Conservation (phyloP, 1,140 invertebrate species). For the Achatina immaculata region DNA sequence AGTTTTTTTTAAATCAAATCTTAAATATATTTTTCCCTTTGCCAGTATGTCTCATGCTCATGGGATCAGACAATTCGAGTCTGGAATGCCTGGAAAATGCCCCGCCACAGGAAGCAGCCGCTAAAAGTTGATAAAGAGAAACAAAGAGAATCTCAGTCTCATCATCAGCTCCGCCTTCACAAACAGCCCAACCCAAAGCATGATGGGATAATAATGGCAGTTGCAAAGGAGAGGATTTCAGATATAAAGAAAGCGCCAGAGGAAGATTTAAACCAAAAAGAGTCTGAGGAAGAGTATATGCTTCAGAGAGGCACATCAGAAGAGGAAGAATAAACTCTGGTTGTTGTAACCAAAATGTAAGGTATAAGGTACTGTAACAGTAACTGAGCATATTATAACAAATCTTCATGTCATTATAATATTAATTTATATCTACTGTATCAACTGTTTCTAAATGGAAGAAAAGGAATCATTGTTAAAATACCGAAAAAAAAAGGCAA, state of each 20-base stretch:
- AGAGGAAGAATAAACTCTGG: neutral
- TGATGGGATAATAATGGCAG: neutral
- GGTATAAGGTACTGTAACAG: too few relatives aligned
- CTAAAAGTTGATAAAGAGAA: neutral
- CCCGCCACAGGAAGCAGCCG: conserved; percentile 46
- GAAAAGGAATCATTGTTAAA: too few relatives aligned
- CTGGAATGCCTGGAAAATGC: conserved; percentile 70
- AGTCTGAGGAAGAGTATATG: neutral
- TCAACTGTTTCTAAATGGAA: too few relatives aligned
- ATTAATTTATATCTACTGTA: too few relatives aligned
- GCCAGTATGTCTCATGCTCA: conserved; percentile 69
- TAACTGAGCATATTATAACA: too few relatives aligned
- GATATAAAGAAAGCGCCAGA: too few relatives aligned
- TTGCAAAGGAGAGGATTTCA: neutral
- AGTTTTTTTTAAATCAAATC: too few relatives aligned
- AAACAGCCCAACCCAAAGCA: neutral
- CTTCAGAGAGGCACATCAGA: neutral
- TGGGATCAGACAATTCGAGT: conserved; percentile 70
- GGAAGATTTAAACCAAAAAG: neutral
- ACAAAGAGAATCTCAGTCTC: neutral
- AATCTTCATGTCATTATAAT: too few relatives aligned
- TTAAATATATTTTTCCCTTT: conserved; percentile 30
- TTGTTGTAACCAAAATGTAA: too few relatives aligned
- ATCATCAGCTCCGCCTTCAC: neutral
- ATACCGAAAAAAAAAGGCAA: too few relatives aligned